Evolutionary conservation across 2,888 invertebrate species (phyloP), one percentile per base, ranked within the genome.

Genomic region (Epirrita christyi): DNA sequence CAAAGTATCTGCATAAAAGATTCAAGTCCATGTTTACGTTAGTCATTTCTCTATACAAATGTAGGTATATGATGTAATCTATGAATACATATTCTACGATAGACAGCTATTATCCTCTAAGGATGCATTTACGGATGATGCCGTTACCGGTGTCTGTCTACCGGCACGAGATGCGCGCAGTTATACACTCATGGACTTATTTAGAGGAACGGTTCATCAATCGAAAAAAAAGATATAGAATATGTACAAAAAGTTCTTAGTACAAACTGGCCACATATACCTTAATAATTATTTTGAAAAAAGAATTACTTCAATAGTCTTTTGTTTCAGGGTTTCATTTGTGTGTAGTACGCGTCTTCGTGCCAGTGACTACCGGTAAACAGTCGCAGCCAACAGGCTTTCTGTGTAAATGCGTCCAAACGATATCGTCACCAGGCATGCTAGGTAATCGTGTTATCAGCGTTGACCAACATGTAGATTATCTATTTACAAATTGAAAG

Each of bases 61-160:
- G 21, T n/a, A n/a, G n/a, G n/a, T 27, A 41, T n/a, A 58, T 58
- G 58, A 58, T 49, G 58, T 49, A 53, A 58, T 45, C 44, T 41
- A 49, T 49, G 52, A 53, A 46, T 54, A 47, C 9, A 41, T 41
- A 43, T 32, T 37, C 11, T 37, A 51, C 21, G 45, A 28, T 8
- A 53, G 36, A 11, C 46, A 11, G 11, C 36, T 11, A 48, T 53
- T 58, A 45, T 58, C 53, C 58, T 58, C 34, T 38, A 27, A 15
- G 14, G 28, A 45, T 28, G 9, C 47, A 47, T 44, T 56, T 10
- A 48, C 38, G 43, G 7, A 34, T 9, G 14, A 47, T 51, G 10
- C 46, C 15, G 34, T 42, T 50, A 9, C 34, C 32, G 36, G 11
- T 11, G 36, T n/a, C 2, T n/a, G 28, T 32, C 14, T 41, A 41